Percentiles rank a stretch among this genome's conserved stretches.
These are phyloP conservation scores for Mycalesis mineus DNA, from an alignment of 2,888 invertebrate genomes.

Conservation along the genomic window DNA sequence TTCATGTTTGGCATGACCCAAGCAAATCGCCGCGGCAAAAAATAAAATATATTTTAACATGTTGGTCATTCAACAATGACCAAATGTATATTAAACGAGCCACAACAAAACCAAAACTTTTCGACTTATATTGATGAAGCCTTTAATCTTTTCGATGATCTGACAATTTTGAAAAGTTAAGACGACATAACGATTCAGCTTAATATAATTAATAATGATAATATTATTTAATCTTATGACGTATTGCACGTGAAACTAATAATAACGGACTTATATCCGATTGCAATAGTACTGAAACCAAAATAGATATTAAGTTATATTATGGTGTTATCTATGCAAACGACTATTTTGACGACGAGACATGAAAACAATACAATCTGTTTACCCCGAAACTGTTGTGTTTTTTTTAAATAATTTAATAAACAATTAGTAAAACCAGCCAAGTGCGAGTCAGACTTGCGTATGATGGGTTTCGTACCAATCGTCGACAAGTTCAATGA, in stretches of 20 bases:
- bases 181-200: neutral
- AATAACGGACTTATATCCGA: no score
- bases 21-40: slow-evolving; percentile 35
- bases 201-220: neutral
- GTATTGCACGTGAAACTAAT: neutral
- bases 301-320: no score
- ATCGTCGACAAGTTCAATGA: no score
- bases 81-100: neutral
- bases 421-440: no score
- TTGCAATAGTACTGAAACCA: no score
- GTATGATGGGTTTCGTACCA: no score
- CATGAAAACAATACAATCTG: no score
- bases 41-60: slow-evolving; percentile 35
- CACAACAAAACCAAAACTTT: neutral
- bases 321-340: no score
- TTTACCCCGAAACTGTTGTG: no score
- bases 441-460: no score
- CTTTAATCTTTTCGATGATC: neutral
- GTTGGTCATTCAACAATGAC: slow-evolving; percentile 6
- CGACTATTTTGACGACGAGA: no score
- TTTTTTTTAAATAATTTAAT: no score
- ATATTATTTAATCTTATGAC: neutral
- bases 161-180: neutral
- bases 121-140: neutral
- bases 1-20: slow-evolving; percentile 51